These are phyloP conservation scores for Zenarchopterus dispar DNA, from an alignment of 2,797 vertebrate genomes.

Conservation along the genomic window DNA sequence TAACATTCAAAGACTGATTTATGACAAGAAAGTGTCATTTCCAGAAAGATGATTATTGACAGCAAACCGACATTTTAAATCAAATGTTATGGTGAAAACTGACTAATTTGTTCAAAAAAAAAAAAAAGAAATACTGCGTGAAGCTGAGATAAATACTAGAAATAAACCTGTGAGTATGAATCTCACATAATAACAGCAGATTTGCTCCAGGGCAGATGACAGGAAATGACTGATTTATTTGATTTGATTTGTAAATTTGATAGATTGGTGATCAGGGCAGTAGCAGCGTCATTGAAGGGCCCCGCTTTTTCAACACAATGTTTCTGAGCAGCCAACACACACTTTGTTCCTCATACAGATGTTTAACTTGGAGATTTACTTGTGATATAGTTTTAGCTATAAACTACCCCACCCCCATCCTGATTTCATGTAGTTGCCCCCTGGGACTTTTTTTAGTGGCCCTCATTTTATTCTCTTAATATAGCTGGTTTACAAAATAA, in stretches of 20 bases:
- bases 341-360: constrained; percentile 68
- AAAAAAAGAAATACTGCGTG: no score
- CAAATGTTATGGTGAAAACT: no score
- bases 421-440: constrained; percentile 42
- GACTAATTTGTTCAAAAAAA: no score
- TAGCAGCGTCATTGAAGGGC: constrained; percentile 60
- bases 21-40: no score
- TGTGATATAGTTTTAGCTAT: constrained; percentile 67
- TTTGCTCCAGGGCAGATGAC: no score
- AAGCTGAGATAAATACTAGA: no score
- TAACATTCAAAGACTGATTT: no score
- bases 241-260: constrained; percentile 68
- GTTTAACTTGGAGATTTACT: constrained; percentile 72
- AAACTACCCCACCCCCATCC: constrained; percentile 42
- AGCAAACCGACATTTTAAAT: no score
- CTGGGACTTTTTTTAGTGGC: constrained; percentile 57
- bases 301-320: constrained; percentile 42
- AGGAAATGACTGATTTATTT: no score
- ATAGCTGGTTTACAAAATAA: constrained; percentile 67
- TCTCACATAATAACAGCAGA: no score
- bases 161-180: no score
- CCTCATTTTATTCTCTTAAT: constrained; percentile 57
- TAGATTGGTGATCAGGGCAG: constrained; percentile 66
- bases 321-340: constrained; percentile 58
- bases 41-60: no score